These are phyloP conservation scores for Hipposideros armiger DNA, from an alignment of 2,113 vertebrate genomes.

Conservation along the genomic window DNA sequence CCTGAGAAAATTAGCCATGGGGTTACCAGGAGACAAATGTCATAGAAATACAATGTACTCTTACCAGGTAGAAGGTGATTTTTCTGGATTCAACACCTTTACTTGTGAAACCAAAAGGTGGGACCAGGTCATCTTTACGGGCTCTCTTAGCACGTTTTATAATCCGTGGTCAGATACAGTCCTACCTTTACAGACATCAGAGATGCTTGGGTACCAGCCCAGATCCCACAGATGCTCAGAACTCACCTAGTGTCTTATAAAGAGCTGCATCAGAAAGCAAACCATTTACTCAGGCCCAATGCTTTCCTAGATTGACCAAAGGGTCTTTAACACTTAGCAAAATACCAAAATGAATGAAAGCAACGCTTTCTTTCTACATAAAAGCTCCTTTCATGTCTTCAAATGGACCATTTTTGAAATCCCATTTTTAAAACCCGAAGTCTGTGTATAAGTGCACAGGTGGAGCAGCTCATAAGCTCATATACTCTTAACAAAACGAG, in stretches of 20 bases:
- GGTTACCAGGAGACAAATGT: neutral
- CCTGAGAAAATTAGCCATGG: neutral
- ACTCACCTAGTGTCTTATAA: neutral
- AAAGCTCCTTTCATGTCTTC: neutral
- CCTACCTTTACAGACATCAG: neutral
- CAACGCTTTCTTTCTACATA: neutral
- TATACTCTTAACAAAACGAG: neutral
- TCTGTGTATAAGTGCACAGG: neutral
- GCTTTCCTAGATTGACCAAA: neutral
- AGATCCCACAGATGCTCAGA: neutral
- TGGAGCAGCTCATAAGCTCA: neutral
- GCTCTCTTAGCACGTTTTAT: neutral
- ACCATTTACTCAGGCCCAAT: neutral
- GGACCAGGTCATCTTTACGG: neutral
- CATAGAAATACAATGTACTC: neutral
- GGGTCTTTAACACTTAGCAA: neutral
- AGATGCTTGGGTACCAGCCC: neutral
- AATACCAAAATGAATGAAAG: neutral
- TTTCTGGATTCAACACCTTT: neutral
- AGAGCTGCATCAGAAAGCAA: neutral
- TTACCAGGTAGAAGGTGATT: neutral
- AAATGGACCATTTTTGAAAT: neutral
- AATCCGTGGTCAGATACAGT: neutral
- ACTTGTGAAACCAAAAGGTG: slow-evolving; percentile 1
- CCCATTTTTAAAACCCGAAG: neutral